Percentiles rank a stretch among this genome's conserved stretches.
These are phyloP conservation scores for Fragum whitleyi DNA, from an alignment of 2,888 invertebrate species.

Conservation along the genomic window DNA sequence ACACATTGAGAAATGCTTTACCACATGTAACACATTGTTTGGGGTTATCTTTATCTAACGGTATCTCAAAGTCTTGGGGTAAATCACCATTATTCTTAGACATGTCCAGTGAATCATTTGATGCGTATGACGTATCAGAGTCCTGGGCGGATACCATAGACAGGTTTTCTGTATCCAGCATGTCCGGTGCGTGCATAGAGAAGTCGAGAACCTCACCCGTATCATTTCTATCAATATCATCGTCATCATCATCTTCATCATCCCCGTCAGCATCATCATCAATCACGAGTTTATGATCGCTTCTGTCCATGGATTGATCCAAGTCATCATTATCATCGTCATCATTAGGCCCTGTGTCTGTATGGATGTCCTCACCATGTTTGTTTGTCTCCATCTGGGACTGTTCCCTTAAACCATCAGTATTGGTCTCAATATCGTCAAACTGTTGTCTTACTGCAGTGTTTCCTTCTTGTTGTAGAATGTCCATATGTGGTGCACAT, in stretches of 20 bases:
- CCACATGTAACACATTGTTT: constrained; percentile 96
- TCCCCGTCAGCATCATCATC: constrained; percentile 60
- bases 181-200: constrained; percentile 53
- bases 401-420: constrained; percentile 19
- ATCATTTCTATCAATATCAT: constrained; percentile 56
- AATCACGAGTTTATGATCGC: constrained; percentile 54
- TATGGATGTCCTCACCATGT: constrained; percentile 11
- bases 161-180: constrained; percentile 47
- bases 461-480: background rate
- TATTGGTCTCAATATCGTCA: constrained; percentile 16
- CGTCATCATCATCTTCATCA: constrained; percentile 88
- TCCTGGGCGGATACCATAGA: constrained; percentile 48
- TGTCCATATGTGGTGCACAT: constrained; percentile 77
- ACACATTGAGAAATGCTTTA: constrained; percentile 96
- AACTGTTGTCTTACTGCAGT: background rate
- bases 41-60: constrained; percentile 96
- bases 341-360: constrained; percentile 23
- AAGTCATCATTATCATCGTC: constrained; percentile 48
- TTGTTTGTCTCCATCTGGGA: background rate
- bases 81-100: constrained; percentile 60
- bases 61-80: constrained; percentile 88
- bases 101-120: constrained; percentile 65
- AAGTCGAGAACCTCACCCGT: constrained; percentile 61
- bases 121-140: constrained; percentile 47
- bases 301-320: constrained; percentile 42